Base-by-base conservation (phyloP, 2,797 vertebrate genomes). In the Astyanax mexicanus region DNA sequence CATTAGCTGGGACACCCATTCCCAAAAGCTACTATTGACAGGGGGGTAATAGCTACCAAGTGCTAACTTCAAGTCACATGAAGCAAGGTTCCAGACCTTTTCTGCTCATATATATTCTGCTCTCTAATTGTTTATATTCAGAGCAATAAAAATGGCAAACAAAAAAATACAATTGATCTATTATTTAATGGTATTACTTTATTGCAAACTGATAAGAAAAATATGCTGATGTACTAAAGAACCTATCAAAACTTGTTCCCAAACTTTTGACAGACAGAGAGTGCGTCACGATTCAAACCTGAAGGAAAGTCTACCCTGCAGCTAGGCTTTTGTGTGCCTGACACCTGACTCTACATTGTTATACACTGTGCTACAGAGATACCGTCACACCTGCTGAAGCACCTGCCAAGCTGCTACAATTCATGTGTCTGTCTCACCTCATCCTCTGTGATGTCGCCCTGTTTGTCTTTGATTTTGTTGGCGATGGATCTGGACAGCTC, bases 391-490 rank as follows among this genome's bases (percentile, higher is more conserved):
- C 12, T 57, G 27, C 25, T 17, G 17, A 8, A 57, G 8, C 19
- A 25, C 61, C 15, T 17, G 19, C 6, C 17, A n/a, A 17, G 29
- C 32, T 29, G 60, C 21, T 23, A 40, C 49, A 25, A 21, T 37
- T 27, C 0, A 25, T 35, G 38, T 58, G 9, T 38, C 25, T 21
- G 32, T 75, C 79, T 89, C 86, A 99, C 98, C 95, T 99, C 98
- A 85, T 99, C 98, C 88, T 99, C 98, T 73, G 96, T 95, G 88
- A 99, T 97, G 84, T 98, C 95, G 66, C 98, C 98, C 85, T 99
- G 98, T 81, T 99, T 99, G 81, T 99, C 98, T 93, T 97, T 99
- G 83, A 99, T 99, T 90, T 99, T 99, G 89, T 92, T 98, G 77
- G 98, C 98, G 78, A 99, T 99, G 69, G 96, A 99, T 89, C 92